Evolutionary conservation across 2,888 invertebrate genomes (phyloP).

Genomic region (Hirtodrosophila confusa): DNA sequence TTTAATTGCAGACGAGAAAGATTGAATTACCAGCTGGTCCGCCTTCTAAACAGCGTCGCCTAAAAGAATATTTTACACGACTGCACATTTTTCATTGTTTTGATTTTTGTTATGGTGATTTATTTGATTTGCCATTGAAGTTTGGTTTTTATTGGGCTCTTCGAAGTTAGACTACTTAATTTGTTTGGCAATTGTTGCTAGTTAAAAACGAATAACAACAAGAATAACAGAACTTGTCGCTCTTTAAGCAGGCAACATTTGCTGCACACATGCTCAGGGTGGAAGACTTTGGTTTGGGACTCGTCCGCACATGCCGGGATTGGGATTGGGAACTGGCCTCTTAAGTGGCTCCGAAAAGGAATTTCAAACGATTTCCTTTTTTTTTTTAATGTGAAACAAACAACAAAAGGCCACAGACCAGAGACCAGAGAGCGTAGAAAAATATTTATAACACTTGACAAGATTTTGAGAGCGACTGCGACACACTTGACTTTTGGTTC

Average conservation of each 20-base stretch:
- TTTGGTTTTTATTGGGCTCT: conserved; percentile 45
- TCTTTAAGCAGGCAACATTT: conserved; percentile 62
- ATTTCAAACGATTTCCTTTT: conserved; percentile 60
- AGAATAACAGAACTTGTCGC: conserved; percentile 42
- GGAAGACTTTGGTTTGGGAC: conserved; percentile 12
- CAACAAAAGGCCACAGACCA: conserved; percentile 7
- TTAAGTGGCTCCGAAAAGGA: conserved; percentile 64
- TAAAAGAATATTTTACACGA: conserved; percentile 18
- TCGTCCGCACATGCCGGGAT: conserved; percentile 34
- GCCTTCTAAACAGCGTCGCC: not conserved
- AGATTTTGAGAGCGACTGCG: conserved; percentile 62
- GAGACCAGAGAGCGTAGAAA: conserved; percentile 55
- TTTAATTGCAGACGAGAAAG: conserved; percentile 54
- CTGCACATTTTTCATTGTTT: conserved; percentile 44
- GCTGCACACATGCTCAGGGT: conserved; percentile 66
- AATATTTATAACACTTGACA: conserved; percentile 79
- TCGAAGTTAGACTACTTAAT: conserved; percentile 61
- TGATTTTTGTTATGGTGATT: conserved; percentile 52
- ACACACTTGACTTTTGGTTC: conserved; percentile 52
- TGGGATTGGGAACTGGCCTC: conserved; percentile 23
- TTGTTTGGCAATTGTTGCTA: conserved; percentile 52
- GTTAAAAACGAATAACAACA: conserved; percentile 38
- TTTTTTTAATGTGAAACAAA: conserved; percentile 27
- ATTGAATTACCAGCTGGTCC: conserved; percentile 53
- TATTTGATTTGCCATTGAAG: conserved; percentile 44